A percentile compares a stretch with the other conserved stretches of the same genome.
Conservation (phyloP, 2,888 invertebrate genomes). For the Plagodis pulveraria region DNA sequence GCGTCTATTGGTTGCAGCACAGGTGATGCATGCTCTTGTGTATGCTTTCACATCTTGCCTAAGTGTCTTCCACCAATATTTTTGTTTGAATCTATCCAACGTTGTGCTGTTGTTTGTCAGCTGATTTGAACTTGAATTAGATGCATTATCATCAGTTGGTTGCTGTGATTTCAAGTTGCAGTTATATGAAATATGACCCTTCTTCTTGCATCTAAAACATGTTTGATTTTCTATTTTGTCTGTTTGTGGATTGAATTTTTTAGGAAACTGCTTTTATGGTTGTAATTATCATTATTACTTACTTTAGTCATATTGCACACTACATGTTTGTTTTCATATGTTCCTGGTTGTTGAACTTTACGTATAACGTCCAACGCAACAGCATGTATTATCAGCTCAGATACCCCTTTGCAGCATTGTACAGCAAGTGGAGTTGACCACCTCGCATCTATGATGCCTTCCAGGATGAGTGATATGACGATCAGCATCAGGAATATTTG, state of each 20-base stretch:
- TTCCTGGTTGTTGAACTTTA: not conserved
- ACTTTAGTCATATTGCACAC: not conserved
- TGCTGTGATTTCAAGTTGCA: not conserved
- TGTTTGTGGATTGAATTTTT: conserved; percentile 1
- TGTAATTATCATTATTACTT: not conserved
- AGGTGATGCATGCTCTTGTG: conserved; percentile 15
- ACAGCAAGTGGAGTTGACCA: conserved; percentile 3
- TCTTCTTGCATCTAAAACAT: conserved; percentile 1
- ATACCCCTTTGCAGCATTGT: not conserved
- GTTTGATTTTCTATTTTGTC: conserved; percentile 1
- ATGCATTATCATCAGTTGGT: not conserved
- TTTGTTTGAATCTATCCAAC: not conserved
- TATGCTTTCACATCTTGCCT: conserved; percentile 18
- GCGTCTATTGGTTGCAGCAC: conserved; percentile 7
- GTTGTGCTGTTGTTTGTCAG: not conserved
- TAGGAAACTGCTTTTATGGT: not conserved
- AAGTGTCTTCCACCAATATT: conserved; percentile 21
- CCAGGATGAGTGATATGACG: conserved; percentile 2
- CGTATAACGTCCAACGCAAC: not conserved
- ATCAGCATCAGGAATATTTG: conserved; percentile 1
- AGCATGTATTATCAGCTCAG: not conserved
- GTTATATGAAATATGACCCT: conserved; percentile 4
- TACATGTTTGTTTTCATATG: not conserved
- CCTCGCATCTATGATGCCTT: not conserved
- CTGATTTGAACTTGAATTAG: not conserved